Base-by-base conservation (phyloP, 1,140 invertebrate genomes). In the Lasioglossum baleicum region DNA sequence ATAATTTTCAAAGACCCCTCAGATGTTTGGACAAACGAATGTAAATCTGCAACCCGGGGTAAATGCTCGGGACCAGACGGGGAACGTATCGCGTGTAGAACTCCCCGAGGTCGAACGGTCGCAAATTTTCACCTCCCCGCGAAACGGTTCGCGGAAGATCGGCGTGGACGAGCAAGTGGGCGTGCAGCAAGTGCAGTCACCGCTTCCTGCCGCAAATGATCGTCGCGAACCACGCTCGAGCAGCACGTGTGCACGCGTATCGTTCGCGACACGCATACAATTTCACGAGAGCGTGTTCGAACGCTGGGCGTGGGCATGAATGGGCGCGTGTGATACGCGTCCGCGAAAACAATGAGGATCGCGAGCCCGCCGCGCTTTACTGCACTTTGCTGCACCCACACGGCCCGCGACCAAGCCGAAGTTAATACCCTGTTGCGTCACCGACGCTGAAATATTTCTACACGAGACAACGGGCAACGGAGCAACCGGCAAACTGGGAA, bases 121-220 rank as follows among this genome's bases (percentile, higher is more conserved):
- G 58, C 53, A 44, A 65, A 66, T 84, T 83, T 79, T 75, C 76
- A 80, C 71, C 61, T 84, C 60, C 26, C 53, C 44, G 44, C 66
- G 66, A 71, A 60, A 63, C 67, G 10, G 20, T 31, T 17, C 35
- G 58, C 60, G 31, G 15, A 48, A 65, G 35, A 65, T 74, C 48
- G 15, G 7, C 48, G 17, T 13, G 4, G 15, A 35, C 48, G 70
- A 31, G 72, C 48, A 71, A 31, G 75, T 82, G 78, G 76, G 79
- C 74, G 74, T 84, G 53, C 20, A 20, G 61, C 63, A 48, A 74
- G 58, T 79, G 75, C 53, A 82, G 71, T 78, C 75, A 69, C 69
- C 72, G 78, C 66, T 85, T 80, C 85, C 82, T 83, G 81, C 56
- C 77, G 35, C 74, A 48, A 48, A 48, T 48, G 44, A 11, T 48